A percentile compares a stretch with the other conserved stretches of the same genome.
These are phyloP conservation scores for Takifugu flavidus DNA, from an alignment of 2,113 vertebrate species.

Conservation along the genomic window DNA sequence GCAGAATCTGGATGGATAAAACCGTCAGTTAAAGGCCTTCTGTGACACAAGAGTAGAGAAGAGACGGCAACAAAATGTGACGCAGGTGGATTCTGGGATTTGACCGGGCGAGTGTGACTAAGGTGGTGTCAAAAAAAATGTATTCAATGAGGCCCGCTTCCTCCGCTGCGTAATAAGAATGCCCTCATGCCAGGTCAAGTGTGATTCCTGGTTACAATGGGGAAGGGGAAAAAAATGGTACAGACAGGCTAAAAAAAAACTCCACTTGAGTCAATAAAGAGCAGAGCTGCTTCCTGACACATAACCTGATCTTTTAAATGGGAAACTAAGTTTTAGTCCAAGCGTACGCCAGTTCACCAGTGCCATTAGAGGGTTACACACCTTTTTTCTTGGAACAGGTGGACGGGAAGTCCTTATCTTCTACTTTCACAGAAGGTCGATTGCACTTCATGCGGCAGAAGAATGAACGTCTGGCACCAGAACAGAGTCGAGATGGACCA, in stretches of 20 bases:
- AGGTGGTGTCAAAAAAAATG: neutral
- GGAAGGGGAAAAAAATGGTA: constrained; percentile 3
- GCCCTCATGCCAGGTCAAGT: constrained; percentile 15
- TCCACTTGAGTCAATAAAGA: neutral
- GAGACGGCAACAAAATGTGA: too few species aligned
- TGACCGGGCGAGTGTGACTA: neutral
- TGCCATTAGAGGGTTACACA: constrained; percentile 37
- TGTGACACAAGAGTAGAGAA: too few species aligned
- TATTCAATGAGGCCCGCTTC: constrained; percentile 25
- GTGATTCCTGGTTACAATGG: constrained; percentile 42
- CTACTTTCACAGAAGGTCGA: constrained; percentile 93
- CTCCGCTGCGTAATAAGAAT: constrained; percentile 27
- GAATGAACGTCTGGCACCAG: constrained; percentile 93
- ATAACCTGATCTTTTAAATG: neutral
- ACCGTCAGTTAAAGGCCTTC: too few species aligned
- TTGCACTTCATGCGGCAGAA: constrained; percentile 99
- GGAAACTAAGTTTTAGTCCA: neutral
- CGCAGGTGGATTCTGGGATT: neutral
- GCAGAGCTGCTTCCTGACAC: neutral
- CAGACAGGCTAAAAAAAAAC: neutral
- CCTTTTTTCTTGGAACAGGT: constrained; percentile 99
- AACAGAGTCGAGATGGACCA: constrained; percentile 91
- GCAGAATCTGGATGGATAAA: too few species aligned
- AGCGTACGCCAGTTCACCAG: neutral
- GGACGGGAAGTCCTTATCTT: constrained; percentile 96